Evolutionary conservation across 2,797 vertebrate species (phyloP).

Genomic region (Morelia viridis): DNA sequence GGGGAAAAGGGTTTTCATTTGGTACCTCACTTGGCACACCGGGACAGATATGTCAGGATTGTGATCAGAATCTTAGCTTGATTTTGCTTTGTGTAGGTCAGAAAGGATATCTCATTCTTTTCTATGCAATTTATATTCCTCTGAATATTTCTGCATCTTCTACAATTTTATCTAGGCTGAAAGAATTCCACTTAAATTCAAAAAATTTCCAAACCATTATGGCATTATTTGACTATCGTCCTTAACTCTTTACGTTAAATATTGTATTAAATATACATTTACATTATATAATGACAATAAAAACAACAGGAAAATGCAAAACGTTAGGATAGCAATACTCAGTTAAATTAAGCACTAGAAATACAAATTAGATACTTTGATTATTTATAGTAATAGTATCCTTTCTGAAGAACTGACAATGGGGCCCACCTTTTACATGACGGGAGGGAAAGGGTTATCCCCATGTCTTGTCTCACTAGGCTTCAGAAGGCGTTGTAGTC

Average conservation of each 20-base stretch:
- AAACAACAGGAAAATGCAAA: not conserved
- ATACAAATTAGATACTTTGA: not conserved
- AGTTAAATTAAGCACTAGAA: not conserved
- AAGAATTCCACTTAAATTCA: not conserved
- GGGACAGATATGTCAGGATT: not conserved
- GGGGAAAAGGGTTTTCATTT: not conserved
- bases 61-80: not conserved
- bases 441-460: no score
- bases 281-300: not conserved
- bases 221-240: no score
- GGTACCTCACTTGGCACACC: not conserved
- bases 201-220: not conserved
- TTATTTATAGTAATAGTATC: not conserved
- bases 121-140: not conserved
- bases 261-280: not conserved
- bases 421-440: not conserved
- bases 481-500: not conserved
- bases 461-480: not conserved
- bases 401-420: not conserved
- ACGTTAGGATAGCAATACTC: not conserved
- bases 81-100: not conserved
- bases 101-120: not conserved
- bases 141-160: not conserved
- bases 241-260: not conserved
- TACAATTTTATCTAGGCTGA: not conserved